Conservation (phyloP, 1,140 invertebrate genomes). For the Trichonephila inaurata region DNA sequence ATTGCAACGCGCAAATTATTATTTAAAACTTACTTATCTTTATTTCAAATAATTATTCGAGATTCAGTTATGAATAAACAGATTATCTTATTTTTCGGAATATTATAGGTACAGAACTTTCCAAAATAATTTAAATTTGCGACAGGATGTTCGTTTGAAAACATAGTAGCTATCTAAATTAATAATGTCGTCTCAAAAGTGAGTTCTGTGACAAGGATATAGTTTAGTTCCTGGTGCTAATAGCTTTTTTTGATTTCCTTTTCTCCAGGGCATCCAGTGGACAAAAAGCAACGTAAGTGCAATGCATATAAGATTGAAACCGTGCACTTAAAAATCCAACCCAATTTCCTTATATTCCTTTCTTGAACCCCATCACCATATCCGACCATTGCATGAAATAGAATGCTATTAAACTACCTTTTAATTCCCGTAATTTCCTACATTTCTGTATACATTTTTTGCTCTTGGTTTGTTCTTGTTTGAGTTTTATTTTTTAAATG, state of each 20-base stretch:
- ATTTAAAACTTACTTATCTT: no score
- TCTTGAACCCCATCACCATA: neutral
- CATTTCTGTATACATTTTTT: neutral
- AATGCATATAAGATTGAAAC: slow-evolving; percentile 66
- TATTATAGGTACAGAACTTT: no score
- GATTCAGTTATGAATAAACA: no score
- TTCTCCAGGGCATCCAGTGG: slow-evolving; percentile 73
- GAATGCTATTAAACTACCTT: slow-evolving; percentile 17
- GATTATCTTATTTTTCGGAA: no score
- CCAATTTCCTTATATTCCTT: neutral
- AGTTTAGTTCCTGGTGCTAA: slow-evolving; percentile 73
- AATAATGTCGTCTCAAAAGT: neutral
- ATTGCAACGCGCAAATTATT: no score
- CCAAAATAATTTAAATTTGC: no score
- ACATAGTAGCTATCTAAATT: no score
- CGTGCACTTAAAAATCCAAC: slow-evolving; percentile 19
- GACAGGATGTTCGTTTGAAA: no score
- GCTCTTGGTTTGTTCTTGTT: neutral
- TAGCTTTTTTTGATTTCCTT: slow-evolving; percentile 72
- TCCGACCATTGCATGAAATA: slow-evolving; percentile 28
- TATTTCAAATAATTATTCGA: no score
- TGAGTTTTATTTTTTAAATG: slow-evolving; percentile 12
- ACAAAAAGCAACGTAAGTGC: slow-evolving; percentile 76
- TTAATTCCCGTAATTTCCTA: neutral
- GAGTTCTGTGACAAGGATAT: slow-evolving; percentile 30